A percentile compares a stretch with the other conserved stretches of the same genome.
phyloP scores from a whole-genome alignment of 2,797 vertebrate genomes.

The Cryptoblepharus egeriae region DNA sequence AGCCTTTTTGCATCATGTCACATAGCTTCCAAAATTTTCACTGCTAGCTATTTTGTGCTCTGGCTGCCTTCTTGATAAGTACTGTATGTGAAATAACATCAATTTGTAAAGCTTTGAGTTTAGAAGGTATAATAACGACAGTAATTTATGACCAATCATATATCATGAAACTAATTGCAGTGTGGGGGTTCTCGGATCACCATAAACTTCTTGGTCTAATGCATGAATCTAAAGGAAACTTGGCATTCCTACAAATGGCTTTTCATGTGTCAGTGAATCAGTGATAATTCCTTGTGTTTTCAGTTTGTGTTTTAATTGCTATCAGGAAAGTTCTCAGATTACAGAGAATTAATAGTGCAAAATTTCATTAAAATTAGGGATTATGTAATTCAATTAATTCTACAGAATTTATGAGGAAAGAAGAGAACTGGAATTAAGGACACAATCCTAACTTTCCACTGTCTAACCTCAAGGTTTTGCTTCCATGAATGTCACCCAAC shows the following conservation, averaged over 20 bases:
- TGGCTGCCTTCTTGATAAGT: slow-evolving; percentile 12
- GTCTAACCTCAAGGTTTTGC: no score
- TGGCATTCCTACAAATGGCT: slow-evolving; percentile 2
- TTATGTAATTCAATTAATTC: not conserved
- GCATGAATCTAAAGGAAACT: slow-evolving; percentile 4
- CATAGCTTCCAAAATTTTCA: not conserved
- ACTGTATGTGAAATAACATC: not conserved
- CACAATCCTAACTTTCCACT: no score
- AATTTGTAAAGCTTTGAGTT: not conserved
- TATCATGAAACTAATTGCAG: slow-evolving; percentile 44
- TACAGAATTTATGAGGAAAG: not conserved
- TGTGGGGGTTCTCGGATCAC: slow-evolving; percentile 37
- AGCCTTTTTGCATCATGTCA: not conserved
- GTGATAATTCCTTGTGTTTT: slow-evolving; percentile 34
- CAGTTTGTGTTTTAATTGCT: slow-evolving; percentile 8
- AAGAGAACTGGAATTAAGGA: not conserved
- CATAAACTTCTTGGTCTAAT: slow-evolving; percentile 54
- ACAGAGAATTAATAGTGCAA: not conserved
- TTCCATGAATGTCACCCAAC: no score
- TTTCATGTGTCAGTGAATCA: slow-evolving; percentile 40
- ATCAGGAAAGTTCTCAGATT: not conserved
- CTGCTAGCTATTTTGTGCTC: not conserved
- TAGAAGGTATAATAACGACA: slow-evolving; percentile 7
- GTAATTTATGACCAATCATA: slow-evolving; percentile 41
- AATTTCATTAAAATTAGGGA: not conserved